Evolutionary conservation across 2,888 invertebrate species (phyloP).

Genomic region (Pollenia labialis): DNA sequence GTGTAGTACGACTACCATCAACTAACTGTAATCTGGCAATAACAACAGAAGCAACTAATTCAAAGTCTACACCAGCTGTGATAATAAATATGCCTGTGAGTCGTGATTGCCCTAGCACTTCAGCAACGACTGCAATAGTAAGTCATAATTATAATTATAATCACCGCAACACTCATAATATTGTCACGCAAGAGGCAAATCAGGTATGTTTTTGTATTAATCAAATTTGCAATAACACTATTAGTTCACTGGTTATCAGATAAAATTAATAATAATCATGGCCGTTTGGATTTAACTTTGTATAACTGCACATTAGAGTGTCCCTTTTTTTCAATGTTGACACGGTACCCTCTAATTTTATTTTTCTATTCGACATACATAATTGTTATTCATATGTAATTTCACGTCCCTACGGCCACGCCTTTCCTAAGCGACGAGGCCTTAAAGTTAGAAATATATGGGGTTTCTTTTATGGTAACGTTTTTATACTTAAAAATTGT

Average conservation of each 20-base stretch:
- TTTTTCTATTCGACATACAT: too few relatives aligned
- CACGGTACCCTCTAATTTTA: too few relatives aligned
- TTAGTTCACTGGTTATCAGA: conserved; percentile 16
- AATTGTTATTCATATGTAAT: too few relatives aligned
- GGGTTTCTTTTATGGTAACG: too few relatives aligned
- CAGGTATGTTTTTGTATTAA: conserved; percentile 70
- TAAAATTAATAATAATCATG: conserved; percentile 35
- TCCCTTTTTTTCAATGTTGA: neutral
- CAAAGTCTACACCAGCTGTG: conserved; percentile 22
- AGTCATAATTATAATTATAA: conserved; percentile 65
- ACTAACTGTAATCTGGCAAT: conserved; percentile 15
- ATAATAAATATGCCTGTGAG: conserved; percentile 38
- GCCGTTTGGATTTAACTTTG: conserved; percentile 30
- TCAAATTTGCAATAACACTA: conserved; percentile 21
- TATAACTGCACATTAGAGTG: neutral
- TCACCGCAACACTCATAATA: conserved; percentile 74
- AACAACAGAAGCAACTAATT: conserved; percentile 35
- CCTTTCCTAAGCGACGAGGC: too few relatives aligned
- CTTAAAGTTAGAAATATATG: too few relatives aligned
- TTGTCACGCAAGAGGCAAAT: conserved; percentile 75
- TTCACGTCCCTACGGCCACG: too few relatives aligned
- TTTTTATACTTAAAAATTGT: too few relatives aligned
- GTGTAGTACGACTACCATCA: conserved; percentile 20
- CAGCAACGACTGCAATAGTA: conserved; percentile 71
- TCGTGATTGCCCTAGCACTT: conserved; percentile 60